phyloP scores from a whole-genome alignment of 1,140 invertebrate genomes.

The Oreohelix idahoensis region DNA sequence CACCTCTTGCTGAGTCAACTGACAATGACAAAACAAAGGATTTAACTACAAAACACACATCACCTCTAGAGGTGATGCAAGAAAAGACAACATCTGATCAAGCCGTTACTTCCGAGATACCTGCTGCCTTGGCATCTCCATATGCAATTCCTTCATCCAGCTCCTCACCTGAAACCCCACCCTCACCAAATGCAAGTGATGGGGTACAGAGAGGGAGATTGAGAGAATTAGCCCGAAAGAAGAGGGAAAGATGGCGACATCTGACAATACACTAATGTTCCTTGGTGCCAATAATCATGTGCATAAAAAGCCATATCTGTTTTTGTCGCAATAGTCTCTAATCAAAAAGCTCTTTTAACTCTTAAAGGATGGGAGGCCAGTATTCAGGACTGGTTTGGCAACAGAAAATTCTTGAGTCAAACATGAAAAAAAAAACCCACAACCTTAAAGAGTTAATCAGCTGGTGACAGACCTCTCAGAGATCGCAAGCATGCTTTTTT shows the following conservation, averaged over 20 bases:
- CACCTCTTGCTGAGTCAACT: not conserved
- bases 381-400: too few species aligned
- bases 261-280: constrained; percentile 32
- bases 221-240: constrained; percentile 44
- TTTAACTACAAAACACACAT: not conserved
- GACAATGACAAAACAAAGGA: not conserved
- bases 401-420: too few species aligned
- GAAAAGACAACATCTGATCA: not conserved
- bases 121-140: not conserved
- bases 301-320: too few species aligned
- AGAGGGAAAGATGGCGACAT: constrained; percentile 48
- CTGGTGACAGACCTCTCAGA: too few species aligned
- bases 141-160: not conserved
- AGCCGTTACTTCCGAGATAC: not conserved
- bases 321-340: too few species aligned
- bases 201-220: not conserved
- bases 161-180: not conserved
- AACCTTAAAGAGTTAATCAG: too few species aligned
- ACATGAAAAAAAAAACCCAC: too few species aligned
- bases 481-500: too few species aligned
- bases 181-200: not conserved
- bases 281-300: not conserved
- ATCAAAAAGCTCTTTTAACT: too few species aligned
- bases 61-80: too few species aligned
- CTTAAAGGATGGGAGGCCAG: too few species aligned